A percentile compares a stretch with the other conserved stretches of the same genome.
These are phyloP conservation scores for Apomyelois bistriatella DNA, from an alignment of 2,888 invertebrate species.

Conservation along the genomic window DNA sequence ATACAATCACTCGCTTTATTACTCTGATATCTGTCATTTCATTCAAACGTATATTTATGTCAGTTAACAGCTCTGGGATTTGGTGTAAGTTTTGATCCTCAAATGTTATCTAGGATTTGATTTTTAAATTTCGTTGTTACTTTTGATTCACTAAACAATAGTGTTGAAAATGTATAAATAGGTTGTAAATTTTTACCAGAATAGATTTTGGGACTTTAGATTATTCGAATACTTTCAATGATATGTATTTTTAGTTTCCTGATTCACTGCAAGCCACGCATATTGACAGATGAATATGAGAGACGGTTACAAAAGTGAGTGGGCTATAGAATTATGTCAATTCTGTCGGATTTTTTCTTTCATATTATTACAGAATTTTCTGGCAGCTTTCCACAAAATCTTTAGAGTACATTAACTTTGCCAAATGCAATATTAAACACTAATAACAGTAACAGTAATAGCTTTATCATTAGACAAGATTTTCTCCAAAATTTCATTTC, in stretches of 20 bases:
- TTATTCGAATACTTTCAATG: constrained; percentile 13
- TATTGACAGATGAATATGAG: constrained; percentile 11
- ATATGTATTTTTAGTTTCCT: constrained; percentile 9
- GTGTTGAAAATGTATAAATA: not conserved
- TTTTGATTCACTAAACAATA: not conserved
- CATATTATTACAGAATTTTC: constrained; percentile 1
- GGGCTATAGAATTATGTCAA: constrained; percentile 9
- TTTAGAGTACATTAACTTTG: constrained; percentile 10
- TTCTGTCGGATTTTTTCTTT: constrained; percentile 5
- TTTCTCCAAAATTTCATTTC: not conserved
- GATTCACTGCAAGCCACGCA: not conserved
- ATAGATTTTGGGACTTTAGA: constrained; percentile 12
- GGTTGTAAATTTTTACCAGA: constrained; percentile 5
- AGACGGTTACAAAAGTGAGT: not conserved
- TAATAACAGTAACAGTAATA: too few species aligned
- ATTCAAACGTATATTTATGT: not conserved
- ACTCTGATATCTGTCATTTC: not conserved
- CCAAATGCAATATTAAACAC: constrained; percentile 8
- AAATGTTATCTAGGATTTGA: not conserved
- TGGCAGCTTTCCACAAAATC: constrained; percentile 4
- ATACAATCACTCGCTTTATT: constrained; percentile 7
- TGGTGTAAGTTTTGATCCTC: not conserved
- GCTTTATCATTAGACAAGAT: not conserved
- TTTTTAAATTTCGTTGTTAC: not conserved
- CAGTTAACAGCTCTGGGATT: not conserved